A percentile compares a stretch with the other conserved stretches of the same genome.
These are phyloP conservation scores for Micoletzkya japonica DNA, from an alignment of 2,888 invertebrate species.

Conservation along the genomic window DNA sequence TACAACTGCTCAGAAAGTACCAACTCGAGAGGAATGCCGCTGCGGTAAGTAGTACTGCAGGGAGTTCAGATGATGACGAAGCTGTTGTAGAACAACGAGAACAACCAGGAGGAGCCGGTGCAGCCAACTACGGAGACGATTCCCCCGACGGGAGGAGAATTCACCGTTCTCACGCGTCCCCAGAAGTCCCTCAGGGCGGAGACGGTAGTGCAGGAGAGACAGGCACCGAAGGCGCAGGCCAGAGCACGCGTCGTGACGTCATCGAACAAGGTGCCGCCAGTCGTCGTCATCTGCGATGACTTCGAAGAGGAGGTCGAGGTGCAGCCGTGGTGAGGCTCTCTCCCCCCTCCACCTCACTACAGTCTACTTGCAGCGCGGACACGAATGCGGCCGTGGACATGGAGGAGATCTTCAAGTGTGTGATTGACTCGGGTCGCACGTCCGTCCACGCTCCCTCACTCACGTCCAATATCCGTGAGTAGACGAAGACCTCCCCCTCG, in stretches of 20 bases:
- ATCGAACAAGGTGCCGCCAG: background rate
- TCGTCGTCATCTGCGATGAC: background rate
- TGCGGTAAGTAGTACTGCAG: background rate
- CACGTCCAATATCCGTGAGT: background rate
- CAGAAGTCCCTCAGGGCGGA: background rate
- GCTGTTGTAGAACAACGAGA: background rate
- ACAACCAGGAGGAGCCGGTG: background rate
- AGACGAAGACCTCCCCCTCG: background rate
- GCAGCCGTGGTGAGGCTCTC: background rate
- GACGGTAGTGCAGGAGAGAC: background rate
- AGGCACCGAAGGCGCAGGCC: conserved; percentile 4
- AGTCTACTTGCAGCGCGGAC: too few relatives aligned
- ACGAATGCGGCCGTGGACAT: too few relatives aligned
- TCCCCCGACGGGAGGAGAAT: conserved; percentile 12
- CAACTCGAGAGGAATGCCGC: conserved; percentile 47
- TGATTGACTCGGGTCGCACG: conserved; percentile 37
- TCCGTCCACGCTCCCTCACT: background rate
- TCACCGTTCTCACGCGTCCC: conserved; percentile 12
- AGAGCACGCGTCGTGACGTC: background rate
- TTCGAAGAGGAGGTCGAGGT: background rate
- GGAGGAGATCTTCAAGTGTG: conserved; percentile 61
- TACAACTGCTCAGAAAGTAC: conserved; percentile 55
- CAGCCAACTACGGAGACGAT: conserved; percentile 22
- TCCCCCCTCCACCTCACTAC: too few relatives aligned
- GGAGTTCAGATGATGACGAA: background rate